A percentile compares a stretch with the other conserved stretches of the same genome.
Evolutionary conservation across 2,888 invertebrate genomes (phyloP).

Genomic region (Pantelozetes paolii): DNA sequence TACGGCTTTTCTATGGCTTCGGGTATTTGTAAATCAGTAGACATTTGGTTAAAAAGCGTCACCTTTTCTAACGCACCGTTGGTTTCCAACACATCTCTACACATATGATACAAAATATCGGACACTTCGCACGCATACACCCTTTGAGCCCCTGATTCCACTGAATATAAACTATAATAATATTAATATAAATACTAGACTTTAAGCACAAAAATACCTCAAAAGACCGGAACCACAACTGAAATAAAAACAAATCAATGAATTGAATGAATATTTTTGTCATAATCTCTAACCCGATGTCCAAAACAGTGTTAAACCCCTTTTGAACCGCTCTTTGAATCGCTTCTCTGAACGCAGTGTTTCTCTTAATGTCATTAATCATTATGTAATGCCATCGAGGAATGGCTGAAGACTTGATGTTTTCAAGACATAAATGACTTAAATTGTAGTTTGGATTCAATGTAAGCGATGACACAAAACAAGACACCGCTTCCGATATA

Average conservation of each 20-base stretch:
- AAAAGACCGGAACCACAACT: slow-evolving; percentile 70
- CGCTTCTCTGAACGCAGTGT: slow-evolving; percentile 63
- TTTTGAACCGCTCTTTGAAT: slow-evolving; percentile 58
- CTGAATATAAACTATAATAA: slow-evolving; percentile 65
- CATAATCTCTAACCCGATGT: slow-evolving; percentile 61
- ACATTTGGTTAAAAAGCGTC: slow-evolving; percentile 60
- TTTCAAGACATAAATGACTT: slow-evolving; percentile 65
- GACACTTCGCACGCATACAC: slow-evolving; percentile 67
- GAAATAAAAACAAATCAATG: no score
- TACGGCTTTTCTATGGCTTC: slow-evolving; percentile 51
- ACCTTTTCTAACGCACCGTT: slow-evolving; percentile 56
- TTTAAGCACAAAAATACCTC: slow-evolving; percentile 53
- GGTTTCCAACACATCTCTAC: slow-evolving; percentile 58
- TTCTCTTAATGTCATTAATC: slow-evolving; percentile 69
- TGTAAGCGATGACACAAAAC: slow-evolving; percentile 59
- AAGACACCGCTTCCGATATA: slow-evolving; percentile 59
- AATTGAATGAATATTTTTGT: no score
- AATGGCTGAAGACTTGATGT: slow-evolving; percentile 64
- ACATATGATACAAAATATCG: slow-evolving; percentile 61
- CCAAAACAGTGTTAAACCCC: slow-evolving; percentile 61
- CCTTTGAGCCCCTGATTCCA: slow-evolving; percentile 57
- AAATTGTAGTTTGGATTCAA: slow-evolving; percentile 58
- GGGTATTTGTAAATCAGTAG: slow-evolving; percentile 59
- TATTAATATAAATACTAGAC: slow-evolving; percentile 44
- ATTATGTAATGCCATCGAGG: slow-evolving; percentile 78